Conservation (phyloP, 1,140 invertebrate genomes). For the Helicoverpa armigera region DNA sequence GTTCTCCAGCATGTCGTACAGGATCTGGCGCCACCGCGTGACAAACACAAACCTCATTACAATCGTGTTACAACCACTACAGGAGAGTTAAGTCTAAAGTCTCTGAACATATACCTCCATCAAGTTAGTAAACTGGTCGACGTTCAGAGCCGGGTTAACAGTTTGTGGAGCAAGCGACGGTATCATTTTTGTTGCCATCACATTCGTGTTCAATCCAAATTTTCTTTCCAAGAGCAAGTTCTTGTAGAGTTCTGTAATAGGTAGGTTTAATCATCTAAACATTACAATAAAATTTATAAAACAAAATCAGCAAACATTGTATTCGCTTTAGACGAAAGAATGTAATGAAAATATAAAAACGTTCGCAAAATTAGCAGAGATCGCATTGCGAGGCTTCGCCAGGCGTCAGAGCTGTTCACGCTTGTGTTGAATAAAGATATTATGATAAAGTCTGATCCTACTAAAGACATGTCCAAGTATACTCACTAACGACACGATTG, state of each 20-base stretch:
- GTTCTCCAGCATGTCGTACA: constrained; percentile 97
- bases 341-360: no score
- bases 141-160: constrained; percentile 95
- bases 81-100: not conserved
- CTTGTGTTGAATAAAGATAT: no score
- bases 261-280: constrained; percentile 37
- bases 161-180: constrained; percentile 97
- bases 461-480: constrained; percentile 35
- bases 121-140: constrained; percentile 95
- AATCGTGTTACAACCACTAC: not conserved
- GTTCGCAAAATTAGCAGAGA: constrained; percentile 16
- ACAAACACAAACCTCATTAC: constrained; percentile 1
- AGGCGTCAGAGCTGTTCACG: no score
- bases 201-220: constrained; percentile 96
- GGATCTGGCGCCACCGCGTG: constrained; percentile 84
- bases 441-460: not conserved
- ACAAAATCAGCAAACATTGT: not conserved
- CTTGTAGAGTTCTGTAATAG: constrained; percentile 95
- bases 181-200: constrained; percentile 98
- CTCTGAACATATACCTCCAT: constrained; percentile 89
- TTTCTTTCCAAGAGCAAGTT: constrained; percentile 96
- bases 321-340: constrained; percentile 27
- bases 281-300: not conserved
- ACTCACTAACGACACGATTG: constrained; percentile 94
- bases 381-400: not conserved